Evolutionary conservation across 2,888 invertebrate genomes (phyloP), one percentile per base, ranked within the genome.

Genomic region (Erebia ligea): DNA sequence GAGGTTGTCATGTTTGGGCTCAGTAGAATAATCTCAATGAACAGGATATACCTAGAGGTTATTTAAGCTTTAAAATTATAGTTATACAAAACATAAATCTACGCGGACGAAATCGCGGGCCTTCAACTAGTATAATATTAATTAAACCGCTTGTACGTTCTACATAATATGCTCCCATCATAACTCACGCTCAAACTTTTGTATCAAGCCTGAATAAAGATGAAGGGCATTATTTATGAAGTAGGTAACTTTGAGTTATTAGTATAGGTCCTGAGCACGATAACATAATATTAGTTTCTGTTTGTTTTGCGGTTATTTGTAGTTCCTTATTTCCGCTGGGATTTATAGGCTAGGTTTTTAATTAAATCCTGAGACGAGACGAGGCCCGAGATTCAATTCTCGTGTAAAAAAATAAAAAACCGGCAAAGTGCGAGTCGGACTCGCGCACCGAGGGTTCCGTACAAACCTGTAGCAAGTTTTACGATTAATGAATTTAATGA

Each of bases 261-360:
- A 86, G 86, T 88, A 48, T 48, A 62, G 62, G 45, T 42, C 11
- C 52, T 54, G 52, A 40, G 80, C 76, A 68, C 83, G 84, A 84
- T 86, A 85, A 81, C 81, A 72, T 77, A 78, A 82, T 86, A 85
- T 85, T 84, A 84, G 85, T 81, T 85, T 73, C 72, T 67, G 76
- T 75, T 76, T 62, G 62, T 62, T 62, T 48, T 21, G 62, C 45
- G 15, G 21, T 48, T 61, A 45, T 19, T 62, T 48, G 62, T 45
- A 62, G 48, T 62, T 4, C 48, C 10, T 21, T 62, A 21, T 21
- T 62, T 21, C 48, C 62, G 15, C 9, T 48, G 48, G 48, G 48
- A 62, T 19, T 19, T 21, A 19, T 34, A 34, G 34, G 34, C 6
- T 34, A 15, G 25, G 56, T 57, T 15, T 15, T 15, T 57, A 21